Base-by-base conservation (phyloP, 2,113 vertebrate species). In the Ranitomeya imitator region DNA sequence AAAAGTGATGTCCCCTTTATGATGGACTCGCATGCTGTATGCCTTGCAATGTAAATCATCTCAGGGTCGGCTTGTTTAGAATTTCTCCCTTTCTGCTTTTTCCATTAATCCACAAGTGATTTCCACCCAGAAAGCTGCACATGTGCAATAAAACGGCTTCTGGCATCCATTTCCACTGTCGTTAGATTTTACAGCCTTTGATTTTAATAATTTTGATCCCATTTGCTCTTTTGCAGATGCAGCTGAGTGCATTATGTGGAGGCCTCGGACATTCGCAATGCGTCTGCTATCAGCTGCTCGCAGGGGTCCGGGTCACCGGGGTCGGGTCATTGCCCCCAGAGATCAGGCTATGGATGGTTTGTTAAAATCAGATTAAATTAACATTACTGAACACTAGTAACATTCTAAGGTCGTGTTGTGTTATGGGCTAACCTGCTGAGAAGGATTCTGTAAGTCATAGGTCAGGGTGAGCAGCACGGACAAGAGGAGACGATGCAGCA, bases 61-160 rank as follows among this genome's bases (percentile, higher is more conserved):
- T 63, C 18, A 19, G 61, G 61, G 61, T 63, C 15, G 18, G 61
- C 61, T 63, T 57, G 55, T 57, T 57, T 57, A 57, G 55, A 57
- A 63, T 63, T 6, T 73, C 12, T 73, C 31, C 16, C 21, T 15
- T 9, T 12, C 61, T 67, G 37, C 19, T 51, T 45, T 65, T 83
- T 31, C 80, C 80, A 83, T 69, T 45, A 61, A 45, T 67, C 31
- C 7, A 37, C 81, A 69, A 26, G 61, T 51, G 81, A 83, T 83
- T 83, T 80, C 82, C 2, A 0, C 74, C 74, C 90, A 83, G 88
- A 23, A 19, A 85, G 79, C 78, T 78, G 90, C 8, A 90, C 90
- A 89, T 91, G 90, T 74, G 91, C 88, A 91, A 89, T 89, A 21
- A n/a, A 57, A 81, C 59, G 0, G 1, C 89, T 89, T 67, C 45